Conservation (phyloP, 2,797 vertebrate genomes). For the Sebastes vulpes region DNA sequence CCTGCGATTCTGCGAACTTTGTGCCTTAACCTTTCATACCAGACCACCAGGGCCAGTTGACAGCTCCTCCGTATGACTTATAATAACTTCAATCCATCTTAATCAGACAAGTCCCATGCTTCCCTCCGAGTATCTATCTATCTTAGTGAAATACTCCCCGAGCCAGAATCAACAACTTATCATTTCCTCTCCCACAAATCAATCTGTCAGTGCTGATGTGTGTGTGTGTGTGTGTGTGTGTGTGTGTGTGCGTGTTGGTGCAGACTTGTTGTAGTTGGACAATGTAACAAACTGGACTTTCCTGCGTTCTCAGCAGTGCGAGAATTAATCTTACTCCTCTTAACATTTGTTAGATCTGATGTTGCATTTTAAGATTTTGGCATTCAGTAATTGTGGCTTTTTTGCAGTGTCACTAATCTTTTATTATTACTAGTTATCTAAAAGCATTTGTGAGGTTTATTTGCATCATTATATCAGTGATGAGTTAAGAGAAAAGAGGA, state of each 20-base stretch:
- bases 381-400: background rate
- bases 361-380: background rate
- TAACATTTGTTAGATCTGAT: background rate
- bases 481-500: background rate
- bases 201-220: conserved; percentile 41
- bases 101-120: conserved; percentile 33
- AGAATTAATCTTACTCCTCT: conserved; percentile 3
- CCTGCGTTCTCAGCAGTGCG: background rate
- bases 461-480: background rate
- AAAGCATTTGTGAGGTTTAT: background rate
- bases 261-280: conserved; percentile 50
- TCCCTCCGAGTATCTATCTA: conserved; percentile 22
- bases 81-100: conserved; percentile 44
- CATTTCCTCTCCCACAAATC: conserved; percentile 63
- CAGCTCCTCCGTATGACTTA: conserved; percentile 29
- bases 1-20: background rate
- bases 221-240: background rate
- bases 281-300: background rate
- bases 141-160: conserved; percentile 30
- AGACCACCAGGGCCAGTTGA: conserved; percentile 8
- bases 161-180: conserved; percentile 64
- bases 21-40: background rate
- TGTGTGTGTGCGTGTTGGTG: background rate
- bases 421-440: background rate
- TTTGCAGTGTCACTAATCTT: background rate